These are phyloP conservation scores for Prionace glauca DNA, from an alignment of 2,797 vertebrate genomes.

Conservation along the genomic window DNA sequence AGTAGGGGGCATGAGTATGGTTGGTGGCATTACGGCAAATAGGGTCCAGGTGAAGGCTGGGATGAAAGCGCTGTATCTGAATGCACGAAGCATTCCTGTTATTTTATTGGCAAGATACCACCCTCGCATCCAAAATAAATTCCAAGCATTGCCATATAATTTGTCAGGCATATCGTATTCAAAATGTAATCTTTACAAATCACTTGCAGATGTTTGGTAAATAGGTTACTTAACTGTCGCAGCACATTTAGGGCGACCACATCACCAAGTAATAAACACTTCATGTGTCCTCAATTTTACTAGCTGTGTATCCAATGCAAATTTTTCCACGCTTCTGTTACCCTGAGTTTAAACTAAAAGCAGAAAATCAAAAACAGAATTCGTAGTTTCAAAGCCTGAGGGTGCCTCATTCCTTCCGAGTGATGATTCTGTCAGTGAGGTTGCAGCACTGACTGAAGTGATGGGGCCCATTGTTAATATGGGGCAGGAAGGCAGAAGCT, in stretches of 20 bases:
- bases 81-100: too few species aligned
- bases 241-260: neutral
- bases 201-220: neutral
- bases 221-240: neutral
- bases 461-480: neutral
- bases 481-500: neutral
- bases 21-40: too few species aligned
- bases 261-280: neutral
- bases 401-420: neutral
- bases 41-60: too few species aligned
- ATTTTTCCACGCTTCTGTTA: neutral
- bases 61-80: too few species aligned
- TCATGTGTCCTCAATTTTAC: neutral
- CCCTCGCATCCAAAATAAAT: neutral
- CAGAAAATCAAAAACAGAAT: neutral
- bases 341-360: neutral
- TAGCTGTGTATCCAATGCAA: neutral
- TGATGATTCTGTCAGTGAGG: neutral
- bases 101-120: neutral
- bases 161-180: neutral
- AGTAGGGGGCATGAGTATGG: too few species aligned
- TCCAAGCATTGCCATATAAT: neutral
- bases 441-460: neutral
- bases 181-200: neutral
- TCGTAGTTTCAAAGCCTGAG: neutral